A percentile compares a stretch with the other conserved stretches of the same genome.
Conservation (phyloP, 2,113 vertebrate species). For the Tetraodon nigroviridis region DNA sequence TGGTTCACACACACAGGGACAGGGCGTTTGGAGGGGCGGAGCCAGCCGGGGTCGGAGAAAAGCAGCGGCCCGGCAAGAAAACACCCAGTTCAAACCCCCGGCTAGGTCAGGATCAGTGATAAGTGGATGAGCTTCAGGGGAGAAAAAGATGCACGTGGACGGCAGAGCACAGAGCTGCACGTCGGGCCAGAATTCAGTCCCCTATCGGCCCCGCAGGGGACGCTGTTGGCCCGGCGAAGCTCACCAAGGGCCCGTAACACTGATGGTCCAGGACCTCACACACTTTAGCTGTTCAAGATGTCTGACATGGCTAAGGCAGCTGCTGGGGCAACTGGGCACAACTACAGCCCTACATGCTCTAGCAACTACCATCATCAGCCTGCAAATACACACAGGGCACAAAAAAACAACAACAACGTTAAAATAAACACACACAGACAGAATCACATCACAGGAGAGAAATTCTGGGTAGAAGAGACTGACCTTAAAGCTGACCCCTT, state of each 20-base stretch:
- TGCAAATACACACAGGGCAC: slow-evolving; percentile 31
- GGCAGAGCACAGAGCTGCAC: slow-evolving; percentile 3
- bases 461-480: slow-evolving; percentile 67
- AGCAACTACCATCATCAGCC: slow-evolving; percentile 10
- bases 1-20: slow-evolving; percentile 47
- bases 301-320: slow-evolving; percentile 2
- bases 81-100: not conserved
- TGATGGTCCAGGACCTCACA: too few species aligned
- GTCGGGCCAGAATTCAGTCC: slow-evolving; percentile 2
- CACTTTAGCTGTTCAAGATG: slow-evolving; percentile 4
- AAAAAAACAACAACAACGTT: slow-evolving; percentile 19
- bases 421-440: too few species aligned
- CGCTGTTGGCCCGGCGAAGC: slow-evolving; percentile 12
- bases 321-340: slow-evolving; percentile 6
- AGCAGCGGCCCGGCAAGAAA: too few species aligned
- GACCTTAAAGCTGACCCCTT: slow-evolving; percentile 84
- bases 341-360: slow-evolving; percentile 6
- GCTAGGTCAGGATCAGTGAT: slow-evolving; percentile 35
- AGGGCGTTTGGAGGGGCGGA: not conserved
- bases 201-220: slow-evolving; percentile 18
- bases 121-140: slow-evolving; percentile 12
- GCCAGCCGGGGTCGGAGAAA: too few species aligned
- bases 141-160: not conserved
- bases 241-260: not conserved
- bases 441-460: slow-evolving; percentile 1